Base-by-base conservation (phyloP, 35 echinoderm and acorn worm species). In the Strongylocentrotus purpuratus region DNA sequence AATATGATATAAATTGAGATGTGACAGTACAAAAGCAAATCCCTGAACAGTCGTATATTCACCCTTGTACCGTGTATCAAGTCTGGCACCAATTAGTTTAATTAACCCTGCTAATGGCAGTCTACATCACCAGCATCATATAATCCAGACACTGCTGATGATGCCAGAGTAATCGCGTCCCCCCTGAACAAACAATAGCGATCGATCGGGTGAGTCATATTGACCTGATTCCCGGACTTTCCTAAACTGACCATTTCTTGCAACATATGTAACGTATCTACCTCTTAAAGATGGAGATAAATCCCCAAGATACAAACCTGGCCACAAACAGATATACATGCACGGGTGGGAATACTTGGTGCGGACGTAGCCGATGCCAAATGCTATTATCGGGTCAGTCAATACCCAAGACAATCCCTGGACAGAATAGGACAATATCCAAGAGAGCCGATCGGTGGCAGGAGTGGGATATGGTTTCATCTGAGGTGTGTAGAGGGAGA, bases 191-290 rank as follows among this genome's bases (percentile, higher is more conserved):
- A 78, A n/a, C 65, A 78, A 78, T 6, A 78, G 65, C 65, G 2
- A 78, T n/a, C n/a, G n/a, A n/a, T 78, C 65, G 65, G 65, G 25
- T 78, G 65, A 78, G 65, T 78, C 65, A 78, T 78, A 78, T 78
- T 78, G 65, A 78, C 65, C 65, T 28, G 65, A 22, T 78, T 78
- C 20, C 25, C 22, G 28, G 20, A 78, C 65, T 28, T 28, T 78
- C 22, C 22, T 78, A 15, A 28, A n/a, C 65, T 78, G 65, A 78
- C 65, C 65, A 5, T 28, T 78, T 78, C 65, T 78, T n/a, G 65
- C 65, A 28, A 78, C 65, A 28, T 78, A 78, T 78, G 65, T 78
- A 78, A 78, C 20, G 20, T 28, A 78, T 78, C 18, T 28, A n/a
- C 65, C 28, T 78, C 65, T 78, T 78, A 78, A 78, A n/a, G 65